Conservation (phyloP, 2,888 invertebrate species). For the Mamestra brassicae region DNA sequence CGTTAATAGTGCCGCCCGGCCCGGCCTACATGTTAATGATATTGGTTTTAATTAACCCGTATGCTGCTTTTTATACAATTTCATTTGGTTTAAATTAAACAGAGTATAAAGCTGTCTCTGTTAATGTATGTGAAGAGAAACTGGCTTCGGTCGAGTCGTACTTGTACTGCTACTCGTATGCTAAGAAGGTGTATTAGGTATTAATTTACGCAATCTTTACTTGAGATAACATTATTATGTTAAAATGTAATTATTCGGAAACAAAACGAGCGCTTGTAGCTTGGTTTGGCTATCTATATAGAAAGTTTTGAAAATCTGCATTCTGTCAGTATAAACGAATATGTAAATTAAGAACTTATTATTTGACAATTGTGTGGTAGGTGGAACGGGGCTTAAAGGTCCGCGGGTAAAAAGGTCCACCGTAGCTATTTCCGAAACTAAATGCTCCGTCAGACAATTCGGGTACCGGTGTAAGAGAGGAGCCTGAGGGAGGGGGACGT, state of each 20-base stretch:
- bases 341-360: too few relatives aligned
- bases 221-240: neutral
- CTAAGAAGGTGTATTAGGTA: neutral
- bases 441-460: neutral
- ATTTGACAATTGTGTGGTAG: neutral
- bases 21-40: slow-evolving; percentile 63
- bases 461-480: too few relatives aligned
- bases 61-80: slow-evolving; percentile 61
- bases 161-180: neutral
- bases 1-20: slow-evolving; percentile 53
- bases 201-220: slow-evolving; percentile 12
- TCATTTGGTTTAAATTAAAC: slow-evolving; percentile 64
- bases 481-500: too few relatives aligned
- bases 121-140: slow-evolving; percentile 42
- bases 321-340: too few relatives aligned
- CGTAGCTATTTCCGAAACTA: neutral
- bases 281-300: too few relatives aligned
- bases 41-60: slow-evolving; percentile 68
- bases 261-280: too few relatives aligned
- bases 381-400: neutral
- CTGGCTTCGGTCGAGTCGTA: neutral
- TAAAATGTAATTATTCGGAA: too few relatives aligned
- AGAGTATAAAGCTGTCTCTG: slow-evolving; percentile 56
- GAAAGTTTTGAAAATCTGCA: too few relatives aligned
- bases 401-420: neutral